Base-by-base conservation (phyloP, 1,140 invertebrate species). In the Lordiphosa collinella region DNA sequence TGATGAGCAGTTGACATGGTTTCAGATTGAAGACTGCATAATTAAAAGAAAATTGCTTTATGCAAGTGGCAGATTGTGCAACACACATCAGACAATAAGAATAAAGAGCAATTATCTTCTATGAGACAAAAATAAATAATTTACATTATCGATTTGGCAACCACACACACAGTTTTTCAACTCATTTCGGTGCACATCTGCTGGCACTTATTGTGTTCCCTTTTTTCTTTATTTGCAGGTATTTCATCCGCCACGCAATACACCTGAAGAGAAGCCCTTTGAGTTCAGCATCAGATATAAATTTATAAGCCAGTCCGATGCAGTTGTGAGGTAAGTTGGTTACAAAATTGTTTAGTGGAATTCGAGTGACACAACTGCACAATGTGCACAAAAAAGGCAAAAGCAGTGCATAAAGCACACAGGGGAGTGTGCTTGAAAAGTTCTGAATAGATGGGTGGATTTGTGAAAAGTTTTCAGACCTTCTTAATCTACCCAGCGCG, bases 281-380 rank as follows among this genome's bases (percentile, higher is more conserved):
- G 92, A 93, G 65, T 95, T 95, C 88, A 91, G 91, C 13, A 90
- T 96, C 54, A 91, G 95, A 13, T 97, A 96, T 89, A 93, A 94
- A 71, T 95, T 95, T 88, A 92, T 95, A 13, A 91, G 93, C 6
- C 90, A 92, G 12, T 91, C 92, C 49, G 93, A 95, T 69, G 95
- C 95, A 1, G 92, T 95, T 3, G 95, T 96, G 1, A 90, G 93
- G 54, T 88, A 74, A 86, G 71, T 53, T 40, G n/a, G 11, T 18
- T n/a, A 9, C 18, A 41, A 25, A 25, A 25, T 25, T 25, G 22
- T 25, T 25, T 25, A 25, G 22, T 25, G 22, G 22, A 25, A 25
- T 25, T 25, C 22, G 2, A 25, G 6, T 25, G 22, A 25, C 22
- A 25, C 22, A 25, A 25, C 22, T 25, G 22, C 22, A 25, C 22